phyloP scores from a whole-genome alignment of 2,797 vertebrate species.

The Naso thynnoides region DNA sequence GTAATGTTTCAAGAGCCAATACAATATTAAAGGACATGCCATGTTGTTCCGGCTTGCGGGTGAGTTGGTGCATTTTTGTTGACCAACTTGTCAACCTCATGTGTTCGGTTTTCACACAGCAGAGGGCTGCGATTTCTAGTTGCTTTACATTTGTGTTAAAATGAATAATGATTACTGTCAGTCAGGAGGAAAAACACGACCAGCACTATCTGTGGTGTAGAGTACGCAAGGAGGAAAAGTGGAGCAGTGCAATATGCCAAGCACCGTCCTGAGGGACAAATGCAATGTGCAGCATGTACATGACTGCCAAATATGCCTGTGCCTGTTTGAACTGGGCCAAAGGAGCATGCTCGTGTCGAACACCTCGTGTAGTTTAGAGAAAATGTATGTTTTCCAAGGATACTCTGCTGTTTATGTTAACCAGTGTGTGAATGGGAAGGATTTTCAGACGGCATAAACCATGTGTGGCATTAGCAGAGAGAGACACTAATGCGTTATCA shows the following conservation, averaged over 20 bases:
- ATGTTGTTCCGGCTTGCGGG: slow-evolving; percentile 1
- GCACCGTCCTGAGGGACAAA: slow-evolving; percentile 60
- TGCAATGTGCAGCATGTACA: slow-evolving; percentile 47
- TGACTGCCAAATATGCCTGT: slow-evolving; percentile 50
- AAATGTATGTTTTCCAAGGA: slow-evolving; percentile 15
- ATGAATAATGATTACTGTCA: slow-evolving; percentile 39
- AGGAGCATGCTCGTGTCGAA: slow-evolving; percentile 34
- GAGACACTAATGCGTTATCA: slow-evolving; percentile 24
- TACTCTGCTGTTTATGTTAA: too few species aligned
- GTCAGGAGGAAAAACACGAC: slow-evolving; percentile 29
- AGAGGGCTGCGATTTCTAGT: slow-evolving; percentile 7
- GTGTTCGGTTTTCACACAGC: slow-evolving; percentile 10
- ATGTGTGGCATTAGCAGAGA: background rate
- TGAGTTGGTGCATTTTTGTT: slow-evolving; percentile 1
- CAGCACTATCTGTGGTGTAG: slow-evolving; percentile 22
- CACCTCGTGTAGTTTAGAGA: slow-evolving; percentile 14
- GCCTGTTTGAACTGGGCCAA: slow-evolving; percentile 48
- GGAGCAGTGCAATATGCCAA: slow-evolving; percentile 65
- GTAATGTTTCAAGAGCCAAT: slow-evolving; percentile 24
- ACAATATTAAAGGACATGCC: slow-evolving; percentile 13
- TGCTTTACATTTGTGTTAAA: slow-evolving; percentile 36
- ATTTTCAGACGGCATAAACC: slow-evolving; percentile 17
- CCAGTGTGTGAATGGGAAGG: too few species aligned
- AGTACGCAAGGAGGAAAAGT: slow-evolving; percentile 50
- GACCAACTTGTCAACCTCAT: slow-evolving; percentile 20